Conservation (phyloP, 2,888 invertebrate genomes). For the Cyclophora albipunctata region DNA sequence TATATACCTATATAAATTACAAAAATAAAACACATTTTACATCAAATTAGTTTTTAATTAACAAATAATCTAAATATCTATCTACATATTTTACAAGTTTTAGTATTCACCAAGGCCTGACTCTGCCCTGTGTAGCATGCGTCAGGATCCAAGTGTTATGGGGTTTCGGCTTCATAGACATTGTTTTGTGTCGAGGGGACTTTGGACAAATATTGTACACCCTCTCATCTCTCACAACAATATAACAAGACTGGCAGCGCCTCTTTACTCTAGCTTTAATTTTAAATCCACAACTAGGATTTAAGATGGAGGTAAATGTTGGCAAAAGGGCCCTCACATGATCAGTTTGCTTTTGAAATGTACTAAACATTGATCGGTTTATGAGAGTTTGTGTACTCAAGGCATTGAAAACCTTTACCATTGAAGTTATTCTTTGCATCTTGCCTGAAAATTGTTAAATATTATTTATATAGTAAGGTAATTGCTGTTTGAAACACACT, state of each 20-base stretch:
- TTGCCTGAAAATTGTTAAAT: slow-evolving; percentile 20
- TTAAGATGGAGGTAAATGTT: slow-evolving; percentile 38
- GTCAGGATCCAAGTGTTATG: slow-evolving; percentile 85
- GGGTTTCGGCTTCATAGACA: slow-evolving; percentile 80
- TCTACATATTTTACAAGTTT: no score
- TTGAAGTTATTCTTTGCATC: slow-evolving; percentile 45
- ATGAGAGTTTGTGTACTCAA: slow-evolving; percentile 21
- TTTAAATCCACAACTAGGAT: slow-evolving; percentile 73
- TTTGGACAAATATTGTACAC: slow-evolving; percentile 84
- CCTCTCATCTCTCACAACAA: slow-evolving; percentile 80
- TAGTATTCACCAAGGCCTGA: slow-evolving; percentile 50
- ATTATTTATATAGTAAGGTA: no score
- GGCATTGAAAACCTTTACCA: slow-evolving; percentile 30
- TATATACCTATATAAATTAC: no score
- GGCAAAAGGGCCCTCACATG: slow-evolving; percentile 32
- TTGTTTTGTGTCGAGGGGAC: slow-evolving; percentile 88
- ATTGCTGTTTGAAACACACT: no score
- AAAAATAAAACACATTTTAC: no score
- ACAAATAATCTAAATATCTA: no score
- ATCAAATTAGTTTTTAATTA: no score
- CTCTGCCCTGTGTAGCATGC: slow-evolving; percentile 80
- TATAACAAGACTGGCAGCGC: slow-evolving; percentile 87
- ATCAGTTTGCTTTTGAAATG: slow-evolving; percentile 27
- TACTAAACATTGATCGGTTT: slow-evolving; percentile 28
- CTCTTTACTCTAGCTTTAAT: slow-evolving; percentile 79